Conservation (phyloP, 2,797 vertebrate species). For the Alfaro cultratus region DNA sequence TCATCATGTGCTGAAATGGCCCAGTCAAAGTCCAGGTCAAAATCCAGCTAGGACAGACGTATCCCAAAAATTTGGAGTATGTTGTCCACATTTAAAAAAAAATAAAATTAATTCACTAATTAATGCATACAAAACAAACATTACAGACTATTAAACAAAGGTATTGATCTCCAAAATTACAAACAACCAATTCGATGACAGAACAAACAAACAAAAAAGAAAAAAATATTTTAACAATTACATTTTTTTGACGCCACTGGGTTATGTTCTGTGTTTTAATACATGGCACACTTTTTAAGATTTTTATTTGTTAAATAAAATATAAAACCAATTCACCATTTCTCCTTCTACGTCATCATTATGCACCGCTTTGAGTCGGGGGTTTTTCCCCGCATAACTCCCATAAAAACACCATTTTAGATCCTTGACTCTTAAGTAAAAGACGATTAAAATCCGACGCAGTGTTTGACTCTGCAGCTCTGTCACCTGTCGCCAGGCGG, state of each 20-base stretch:
- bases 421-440: neutral
- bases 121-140: too few species aligned
- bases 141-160: too few species aligned
- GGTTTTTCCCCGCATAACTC: too few species aligned
- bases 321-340: neutral
- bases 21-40: neutral
- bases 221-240: too few species aligned
- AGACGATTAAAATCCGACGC: neutral
- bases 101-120: too few species aligned
- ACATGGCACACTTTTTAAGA: neutral
- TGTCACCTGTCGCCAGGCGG: slow-evolving; percentile 80
- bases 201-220: too few species aligned
- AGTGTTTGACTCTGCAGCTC: neutral
- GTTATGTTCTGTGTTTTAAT: too few species aligned
- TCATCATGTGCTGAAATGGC: neutral
- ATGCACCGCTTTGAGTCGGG: neutral
- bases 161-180: too few species aligned
- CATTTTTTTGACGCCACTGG: too few species aligned
- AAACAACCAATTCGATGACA: too few species aligned
- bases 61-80: neutral
- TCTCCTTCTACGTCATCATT: neutral
- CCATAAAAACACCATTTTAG: neutral
- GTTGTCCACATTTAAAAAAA: too few species aligned
- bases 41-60: neutral
- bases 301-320: neutral